Conservation (phyloP, 1,140 invertebrate species). For the Phthorimaea operculella region DNA sequence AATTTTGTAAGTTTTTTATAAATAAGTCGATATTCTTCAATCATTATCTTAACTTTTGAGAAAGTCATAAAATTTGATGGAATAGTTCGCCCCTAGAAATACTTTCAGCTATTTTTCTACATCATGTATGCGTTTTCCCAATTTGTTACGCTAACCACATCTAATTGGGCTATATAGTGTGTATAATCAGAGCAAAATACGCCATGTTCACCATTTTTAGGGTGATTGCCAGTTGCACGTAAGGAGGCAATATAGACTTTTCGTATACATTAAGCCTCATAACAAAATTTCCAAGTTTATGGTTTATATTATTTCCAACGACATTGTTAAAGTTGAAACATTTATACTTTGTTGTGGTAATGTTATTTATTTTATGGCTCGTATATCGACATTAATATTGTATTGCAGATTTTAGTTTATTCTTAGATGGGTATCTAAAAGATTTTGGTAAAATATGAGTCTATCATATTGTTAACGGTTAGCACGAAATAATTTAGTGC, state of each 20-base stretch:
- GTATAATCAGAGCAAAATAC: conserved; percentile 1
- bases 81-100: no score
- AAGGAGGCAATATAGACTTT: neutral
- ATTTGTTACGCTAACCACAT: neutral
- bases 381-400: neutral
- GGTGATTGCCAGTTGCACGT: neutral
- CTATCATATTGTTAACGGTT: no score
- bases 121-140: neutral
- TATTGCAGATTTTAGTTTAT: no score
- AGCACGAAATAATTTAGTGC: no score
- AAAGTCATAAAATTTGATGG: no score
- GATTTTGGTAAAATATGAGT: no score
- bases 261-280: neutral
- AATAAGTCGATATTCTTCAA: no score
- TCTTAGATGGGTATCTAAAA: no score
- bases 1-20: no score
- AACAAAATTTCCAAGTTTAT: neutral
- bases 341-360: neutral
- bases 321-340: neutral
- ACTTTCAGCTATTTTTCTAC: no score
- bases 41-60: no score
- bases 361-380: neutral
- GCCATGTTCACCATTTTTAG: neutral
- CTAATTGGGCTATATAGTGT: neutral
- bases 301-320: neutral